These are phyloP conservation scores for Rhopalosiphum maidis DNA, from an alignment of 1,140 invertebrate species.

Conservation along the genomic window DNA sequence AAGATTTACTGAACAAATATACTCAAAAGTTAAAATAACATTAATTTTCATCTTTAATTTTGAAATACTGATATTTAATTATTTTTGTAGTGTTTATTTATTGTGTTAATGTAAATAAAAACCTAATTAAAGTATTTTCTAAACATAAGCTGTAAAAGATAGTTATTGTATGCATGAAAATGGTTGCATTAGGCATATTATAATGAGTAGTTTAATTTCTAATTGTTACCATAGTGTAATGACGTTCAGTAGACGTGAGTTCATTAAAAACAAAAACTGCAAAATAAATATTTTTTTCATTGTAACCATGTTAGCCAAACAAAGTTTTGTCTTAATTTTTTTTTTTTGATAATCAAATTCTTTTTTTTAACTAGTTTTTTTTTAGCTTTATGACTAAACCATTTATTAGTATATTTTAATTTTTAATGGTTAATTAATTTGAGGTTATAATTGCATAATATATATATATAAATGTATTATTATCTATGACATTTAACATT, in stretches of 20 bases:
- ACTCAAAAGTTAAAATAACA: neutral
- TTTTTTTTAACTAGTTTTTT: neutral
- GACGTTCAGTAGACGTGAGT: neutral
- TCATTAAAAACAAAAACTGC: slow-evolving; percentile 18
- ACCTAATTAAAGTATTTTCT: neutral
- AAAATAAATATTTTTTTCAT: slow-evolving; percentile 10
- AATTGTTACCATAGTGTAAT: neutral
- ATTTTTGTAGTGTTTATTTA: neutral
- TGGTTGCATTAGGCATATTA: neutral
- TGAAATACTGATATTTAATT: neutral
- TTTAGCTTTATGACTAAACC: neutral
- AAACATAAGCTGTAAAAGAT: neutral
- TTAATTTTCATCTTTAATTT: neutral
- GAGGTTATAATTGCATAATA: neutral
- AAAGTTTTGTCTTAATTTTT: neutral
- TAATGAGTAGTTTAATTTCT: neutral
- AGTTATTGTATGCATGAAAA: neutral
- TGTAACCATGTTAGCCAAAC: neutral
- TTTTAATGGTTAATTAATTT: neutral
- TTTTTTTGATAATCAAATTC: neutral
- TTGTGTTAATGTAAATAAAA: neutral
- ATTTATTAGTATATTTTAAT: neutral
- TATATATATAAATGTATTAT: neutral
- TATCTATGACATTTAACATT: neutral
- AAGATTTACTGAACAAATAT: neutral